Percentiles rank a stretch among this genome's conserved stretches.
These are phyloP conservation scores for Contarinia nasturtii DNA, from an alignment of 1,140 invertebrate species.

Conservation along the genomic window DNA sequence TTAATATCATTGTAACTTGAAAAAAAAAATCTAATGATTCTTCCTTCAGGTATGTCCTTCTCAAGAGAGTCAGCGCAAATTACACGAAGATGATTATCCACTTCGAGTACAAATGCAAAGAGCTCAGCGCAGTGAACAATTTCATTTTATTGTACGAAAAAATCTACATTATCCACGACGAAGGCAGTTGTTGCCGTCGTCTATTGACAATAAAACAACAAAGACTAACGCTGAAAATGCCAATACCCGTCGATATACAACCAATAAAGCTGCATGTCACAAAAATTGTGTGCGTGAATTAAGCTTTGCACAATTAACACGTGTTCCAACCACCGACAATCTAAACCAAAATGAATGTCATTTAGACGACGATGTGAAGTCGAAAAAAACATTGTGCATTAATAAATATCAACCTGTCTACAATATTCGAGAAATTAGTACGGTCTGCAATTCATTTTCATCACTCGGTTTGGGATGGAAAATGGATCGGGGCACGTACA, in stretches of 20 bases:
- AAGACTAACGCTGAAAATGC: background rate
- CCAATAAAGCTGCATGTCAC: too few relatives aligned
- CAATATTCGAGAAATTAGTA: slow-evolving; percentile 22
- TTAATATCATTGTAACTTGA: too few relatives aligned
- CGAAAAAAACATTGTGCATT: too few relatives aligned
- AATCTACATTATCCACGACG: slow-evolving; percentile 45
- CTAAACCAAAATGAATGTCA: too few relatives aligned
- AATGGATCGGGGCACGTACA: slow-evolving; percentile 6
- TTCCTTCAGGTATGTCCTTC: slow-evolving; percentile 33
- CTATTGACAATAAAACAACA: slow-evolving; percentile 6
- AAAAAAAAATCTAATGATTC: slow-evolving; percentile 3
- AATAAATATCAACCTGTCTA: slow-evolving; percentile 18
- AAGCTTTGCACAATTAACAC: too few relatives aligned
- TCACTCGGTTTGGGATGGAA: slow-evolving; percentile 14
- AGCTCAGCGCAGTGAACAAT: slow-evolving; percentile 34
- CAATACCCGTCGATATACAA: too few relatives aligned
- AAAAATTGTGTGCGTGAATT: too few relatives aligned
- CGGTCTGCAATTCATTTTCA: slow-evolving; percentile 19
- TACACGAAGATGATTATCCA: slow-evolving; percentile 69
- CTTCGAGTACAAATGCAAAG: slow-evolving; percentile 66
- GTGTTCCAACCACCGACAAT: too few relatives aligned
- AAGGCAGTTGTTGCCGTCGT: slow-evolving; percentile 15
- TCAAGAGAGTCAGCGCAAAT: slow-evolving; percentile 64
- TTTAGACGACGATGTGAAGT: too few relatives aligned
- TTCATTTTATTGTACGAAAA: slow-evolving; percentile 56